These are phyloP conservation scores for Eonycteris spelaea DNA, from an alignment of 2,113 vertebrate species.

Conservation along the genomic window DNA sequence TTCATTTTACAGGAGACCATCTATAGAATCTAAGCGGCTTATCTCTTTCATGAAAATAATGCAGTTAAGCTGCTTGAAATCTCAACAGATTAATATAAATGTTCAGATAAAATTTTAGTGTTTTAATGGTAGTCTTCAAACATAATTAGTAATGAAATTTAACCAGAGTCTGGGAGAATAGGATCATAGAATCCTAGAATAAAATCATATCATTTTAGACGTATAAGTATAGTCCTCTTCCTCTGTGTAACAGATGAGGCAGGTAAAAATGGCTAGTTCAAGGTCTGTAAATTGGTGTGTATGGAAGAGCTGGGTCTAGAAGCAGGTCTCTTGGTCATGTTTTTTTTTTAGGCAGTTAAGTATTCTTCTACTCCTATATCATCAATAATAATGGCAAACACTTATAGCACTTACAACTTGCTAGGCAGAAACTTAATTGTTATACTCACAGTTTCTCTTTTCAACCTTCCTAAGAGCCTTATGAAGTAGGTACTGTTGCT, in stretches of 20 bases:
- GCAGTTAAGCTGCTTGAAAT: slow-evolving; percentile 80
- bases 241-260: neutral
- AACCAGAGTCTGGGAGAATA: slow-evolving; percentile 72
- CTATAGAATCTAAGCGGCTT: slow-evolving; percentile 79
- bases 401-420: neutral
- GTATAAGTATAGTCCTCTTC: neutral
- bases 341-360: neutral
- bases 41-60: slow-evolving; percentile 80
- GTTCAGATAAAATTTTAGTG: slow-evolving; percentile 82
- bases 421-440: neutral
- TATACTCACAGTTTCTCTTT: neutral
- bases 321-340: neutral
- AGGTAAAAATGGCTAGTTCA: neutral
- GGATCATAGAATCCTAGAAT: slow-evolving; percentile 16
- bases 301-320: neutral
- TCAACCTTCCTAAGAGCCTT: neutral
- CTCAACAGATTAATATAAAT: slow-evolving; percentile 83
- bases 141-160: slow-evolving; percentile 82
- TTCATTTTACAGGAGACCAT: slow-evolving; percentile 74
- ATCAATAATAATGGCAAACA: neutral
- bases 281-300: neutral
- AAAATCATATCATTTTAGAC: neutral
- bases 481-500: neutral
- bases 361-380: neutral
- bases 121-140: slow-evolving; percentile 82